Conservation (phyloP, 2,888 invertebrate genomes). For the Glomeris marginata region DNA sequence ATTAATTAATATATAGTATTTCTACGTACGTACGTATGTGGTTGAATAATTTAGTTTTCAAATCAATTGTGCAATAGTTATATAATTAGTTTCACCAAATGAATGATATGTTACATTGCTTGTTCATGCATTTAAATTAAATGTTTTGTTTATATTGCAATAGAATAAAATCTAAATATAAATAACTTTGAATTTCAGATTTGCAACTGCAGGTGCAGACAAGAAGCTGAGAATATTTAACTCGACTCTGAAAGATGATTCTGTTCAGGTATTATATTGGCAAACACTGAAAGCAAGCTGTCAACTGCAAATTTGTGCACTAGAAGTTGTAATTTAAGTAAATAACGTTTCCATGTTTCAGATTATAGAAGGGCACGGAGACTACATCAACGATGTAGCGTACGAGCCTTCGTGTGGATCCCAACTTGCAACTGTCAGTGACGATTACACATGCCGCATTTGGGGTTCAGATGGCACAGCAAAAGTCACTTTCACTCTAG, state of each 20-base stretch:
- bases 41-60: no score
- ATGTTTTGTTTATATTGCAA: not conserved
- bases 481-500: slow-evolving; percentile 43
- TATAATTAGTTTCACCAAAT: not conserved
- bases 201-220: slow-evolving; percentile 9
- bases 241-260: slow-evolving; percentile 8
- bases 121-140: no score
- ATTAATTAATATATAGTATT: no score
- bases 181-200: slow-evolving; percentile 4
- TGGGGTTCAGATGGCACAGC: slow-evolving; percentile 41
- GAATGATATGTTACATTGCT: not conserved
- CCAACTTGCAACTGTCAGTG: slow-evolving; percentile 54
- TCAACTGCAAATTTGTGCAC: no score
- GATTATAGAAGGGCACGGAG: slow-evolving; percentile 45
- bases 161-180: not conserved
- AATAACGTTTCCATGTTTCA: slow-evolving; percentile 21
- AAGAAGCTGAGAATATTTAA: slow-evolving; percentile 9
- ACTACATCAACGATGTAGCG: slow-evolving; percentile 50
- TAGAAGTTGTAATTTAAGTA: no score
- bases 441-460: slow-evolving; percentile 55
- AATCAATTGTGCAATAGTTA: no score
- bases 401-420: slow-evolving; percentile 51
- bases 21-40: no score
- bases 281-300: no score
- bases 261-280: slow-evolving; percentile 9